A percentile compares a stretch with the other conserved stretches of the same genome.
phyloP scores from a whole-genome alignment of 2,797 vertebrate species.

The Mastacembelus armatus region DNA sequence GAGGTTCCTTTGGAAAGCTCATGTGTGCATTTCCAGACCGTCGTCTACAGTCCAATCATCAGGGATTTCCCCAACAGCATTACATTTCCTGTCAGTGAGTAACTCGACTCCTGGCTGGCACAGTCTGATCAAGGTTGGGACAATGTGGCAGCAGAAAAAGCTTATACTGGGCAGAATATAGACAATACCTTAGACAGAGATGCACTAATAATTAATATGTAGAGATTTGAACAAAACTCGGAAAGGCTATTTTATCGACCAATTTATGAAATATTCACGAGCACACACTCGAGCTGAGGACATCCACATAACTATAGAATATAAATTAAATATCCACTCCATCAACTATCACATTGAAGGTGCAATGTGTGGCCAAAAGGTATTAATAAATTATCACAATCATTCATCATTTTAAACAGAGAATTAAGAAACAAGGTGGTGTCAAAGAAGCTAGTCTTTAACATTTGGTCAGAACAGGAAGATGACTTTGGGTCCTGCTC shows the following conservation, averaged over 20 bases:
- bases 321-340: slow-evolving; percentile 10
- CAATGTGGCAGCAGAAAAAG: slow-evolving; percentile 18
- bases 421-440: background rate
- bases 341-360: background rate
- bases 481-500: too few relatives aligned
- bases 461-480: too few relatives aligned
- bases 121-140: slow-evolving; percentile 10
- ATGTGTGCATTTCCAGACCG: slow-evolving; percentile 7
- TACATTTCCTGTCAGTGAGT: slow-evolving; percentile 57
- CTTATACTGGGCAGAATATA: background rate
- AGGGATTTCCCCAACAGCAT: slow-evolving; percentile 33
- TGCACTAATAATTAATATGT: slow-evolving; percentile 48
- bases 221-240: slow-evolving; percentile 1
- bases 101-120: slow-evolving; percentile 46
- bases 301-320: background rate
- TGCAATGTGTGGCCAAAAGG: background rate
- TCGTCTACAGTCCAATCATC: background rate
- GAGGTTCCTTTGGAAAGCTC: slow-evolving; percentile 1
- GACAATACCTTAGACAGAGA: background rate
- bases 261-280: slow-evolving; percentile 46
- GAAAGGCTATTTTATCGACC: slow-evolving; percentile 30
- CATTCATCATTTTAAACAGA: background rate
- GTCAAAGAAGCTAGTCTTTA: too few relatives aligned
- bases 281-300: background rate
- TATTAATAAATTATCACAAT: slow-evolving; percentile 4